phyloP scores from a whole-genome alignment of 2,797 vertebrate species.

The Anabacerthia variegaticeps region DNA sequence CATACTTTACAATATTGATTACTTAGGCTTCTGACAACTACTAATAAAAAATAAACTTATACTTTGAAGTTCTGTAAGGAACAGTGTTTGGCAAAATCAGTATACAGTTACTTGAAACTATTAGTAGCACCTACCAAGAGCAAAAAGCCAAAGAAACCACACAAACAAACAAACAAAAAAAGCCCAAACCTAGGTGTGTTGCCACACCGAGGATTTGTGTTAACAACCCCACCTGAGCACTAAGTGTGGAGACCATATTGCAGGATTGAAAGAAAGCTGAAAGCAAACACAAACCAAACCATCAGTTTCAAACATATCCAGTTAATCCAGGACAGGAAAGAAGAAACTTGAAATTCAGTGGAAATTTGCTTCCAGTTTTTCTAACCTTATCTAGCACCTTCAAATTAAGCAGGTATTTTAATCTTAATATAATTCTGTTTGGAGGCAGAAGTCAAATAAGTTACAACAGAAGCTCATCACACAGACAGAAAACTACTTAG shows the following conservation, averaged over 20 bases:
- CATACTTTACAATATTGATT: fast-evolving
- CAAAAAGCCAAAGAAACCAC: not conserved
- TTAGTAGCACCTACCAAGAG: not conserved
- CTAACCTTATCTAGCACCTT: not conserved
- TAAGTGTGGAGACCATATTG: fast-evolving
- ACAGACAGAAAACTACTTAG: not conserved
- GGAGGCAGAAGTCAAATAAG: not conserved
- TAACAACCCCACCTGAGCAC: not conserved
- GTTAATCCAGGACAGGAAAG: not conserved
- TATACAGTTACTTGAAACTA: not conserved
- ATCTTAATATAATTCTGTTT: not conserved
- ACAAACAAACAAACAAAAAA: no score
- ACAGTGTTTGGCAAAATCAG: not conserved
- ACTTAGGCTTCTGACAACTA: not conserved
- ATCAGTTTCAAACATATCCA: not conserved
- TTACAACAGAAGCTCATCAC: not conserved
- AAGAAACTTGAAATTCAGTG: not conserved
- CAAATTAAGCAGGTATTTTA: not conserved
- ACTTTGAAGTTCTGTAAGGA: not conserved
- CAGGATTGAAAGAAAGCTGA: not conserved
- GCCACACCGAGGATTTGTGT: not conserved
- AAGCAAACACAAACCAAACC: not conserved
- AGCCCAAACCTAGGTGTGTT: not conserved
- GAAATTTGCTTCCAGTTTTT: not conserved
- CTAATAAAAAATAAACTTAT: not conserved